Conservation (phyloP, 2,888 invertebrate genomes). For the Cataglyphis albicans region DNA sequence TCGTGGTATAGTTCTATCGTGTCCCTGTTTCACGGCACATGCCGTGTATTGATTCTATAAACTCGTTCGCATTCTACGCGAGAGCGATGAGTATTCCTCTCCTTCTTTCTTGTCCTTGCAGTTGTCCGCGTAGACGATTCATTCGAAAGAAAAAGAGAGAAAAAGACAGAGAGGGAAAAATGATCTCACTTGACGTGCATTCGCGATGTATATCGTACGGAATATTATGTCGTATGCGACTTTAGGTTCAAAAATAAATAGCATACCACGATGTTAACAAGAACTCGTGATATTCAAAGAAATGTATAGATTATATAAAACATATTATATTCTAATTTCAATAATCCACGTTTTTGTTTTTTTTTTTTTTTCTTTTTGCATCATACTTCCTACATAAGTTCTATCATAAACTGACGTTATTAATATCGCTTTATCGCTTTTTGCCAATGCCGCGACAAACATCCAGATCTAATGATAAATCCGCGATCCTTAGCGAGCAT, state of each 20-base stretch:
- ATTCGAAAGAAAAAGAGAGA: constrained; percentile 1
- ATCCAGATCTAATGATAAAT: constrained; percentile 31
- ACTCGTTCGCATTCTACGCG: constrained; percentile 59
- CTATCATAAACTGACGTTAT: background rate
- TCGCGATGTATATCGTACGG: constrained; percentile 1
- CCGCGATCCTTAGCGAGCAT: constrained; percentile 2
- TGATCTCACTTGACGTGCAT: constrained; percentile 16
- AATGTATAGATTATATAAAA: background rate
- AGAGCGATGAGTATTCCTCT: constrained; percentile 46
- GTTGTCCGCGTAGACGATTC: constrained; percentile 17
- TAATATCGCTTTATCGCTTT: constrained; percentile 12
- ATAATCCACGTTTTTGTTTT: background rate
- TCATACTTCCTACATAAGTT: background rate
- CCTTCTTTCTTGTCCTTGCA: constrained; percentile 3
- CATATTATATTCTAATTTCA: background rate
- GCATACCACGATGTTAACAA: background rate
- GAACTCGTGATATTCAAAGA: background rate
- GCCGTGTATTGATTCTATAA: constrained; percentile 64
- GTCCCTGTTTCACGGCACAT: constrained; percentile 50
- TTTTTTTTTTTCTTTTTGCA: background rate
- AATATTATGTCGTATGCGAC: constrained; percentile 6
- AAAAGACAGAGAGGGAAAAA: background rate
- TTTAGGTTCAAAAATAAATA: background rate
- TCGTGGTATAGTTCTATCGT: background rate
- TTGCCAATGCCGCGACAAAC: background rate